Conservation (phyloP, 2,888 invertebrate genomes). For the Tetranychus piercei region DNA sequence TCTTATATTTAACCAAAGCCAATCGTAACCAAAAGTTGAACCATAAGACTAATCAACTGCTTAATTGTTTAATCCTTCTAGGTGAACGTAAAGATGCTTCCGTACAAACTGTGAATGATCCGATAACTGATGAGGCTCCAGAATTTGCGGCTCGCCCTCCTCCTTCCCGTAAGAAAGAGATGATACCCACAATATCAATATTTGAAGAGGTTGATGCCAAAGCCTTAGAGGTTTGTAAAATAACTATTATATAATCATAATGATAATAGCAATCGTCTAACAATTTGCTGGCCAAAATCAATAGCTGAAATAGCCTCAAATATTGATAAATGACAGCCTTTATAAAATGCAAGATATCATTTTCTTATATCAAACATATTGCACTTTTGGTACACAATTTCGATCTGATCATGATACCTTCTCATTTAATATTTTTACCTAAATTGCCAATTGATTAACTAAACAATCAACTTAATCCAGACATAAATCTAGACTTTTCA, state of each 20-base stretch:
- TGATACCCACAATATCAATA: slow-evolving; percentile 26
- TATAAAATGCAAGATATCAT: not conserved
- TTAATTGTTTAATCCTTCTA: not conserved
- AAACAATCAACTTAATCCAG: too few relatives aligned
- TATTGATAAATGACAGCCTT: not conserved
- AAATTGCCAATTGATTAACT: too few relatives aligned
- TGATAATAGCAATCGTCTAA: not conserved
- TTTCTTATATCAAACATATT: too few relatives aligned
- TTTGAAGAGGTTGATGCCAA: slow-evolving; percentile 27
- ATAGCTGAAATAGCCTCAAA: not conserved
- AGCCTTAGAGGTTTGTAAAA: slow-evolving; percentile 22
- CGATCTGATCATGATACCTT: too few relatives aligned
- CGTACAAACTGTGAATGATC: slow-evolving; percentile 29
- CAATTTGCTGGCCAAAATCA: not conserved
- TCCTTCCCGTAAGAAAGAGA: slow-evolving; percentile 28
- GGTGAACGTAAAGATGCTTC: slow-evolving; percentile 24
- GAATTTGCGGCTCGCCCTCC: slow-evolving; percentile 30
- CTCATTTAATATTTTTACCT: too few relatives aligned
- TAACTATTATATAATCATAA: not conserved
- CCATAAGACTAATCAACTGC: slow-evolving; percentile 2
- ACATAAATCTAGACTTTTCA: too few relatives aligned
- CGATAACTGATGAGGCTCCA: slow-evolving; percentile 29
- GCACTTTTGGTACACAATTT: too few relatives aligned
- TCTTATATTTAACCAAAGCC: too few relatives aligned
- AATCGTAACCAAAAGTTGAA: too few relatives aligned